phyloP scores from a whole-genome alignment of 2,113 vertebrate genomes.

The Struthidea cinerea region DNA sequence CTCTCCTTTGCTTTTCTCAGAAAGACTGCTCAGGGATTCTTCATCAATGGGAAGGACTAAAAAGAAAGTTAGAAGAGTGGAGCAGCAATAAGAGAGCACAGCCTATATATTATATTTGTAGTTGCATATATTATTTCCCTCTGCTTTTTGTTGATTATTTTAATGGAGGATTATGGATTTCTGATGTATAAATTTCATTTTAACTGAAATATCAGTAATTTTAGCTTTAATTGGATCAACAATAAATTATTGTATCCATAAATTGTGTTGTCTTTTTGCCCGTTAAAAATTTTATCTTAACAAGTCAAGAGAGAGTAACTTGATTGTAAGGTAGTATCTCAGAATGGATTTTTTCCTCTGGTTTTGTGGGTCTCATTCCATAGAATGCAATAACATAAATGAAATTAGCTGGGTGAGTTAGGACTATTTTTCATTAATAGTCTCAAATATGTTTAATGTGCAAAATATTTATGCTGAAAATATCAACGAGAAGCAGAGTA shows the following conservation, averaged over 20 bases:
- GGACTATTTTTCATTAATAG: not conserved
- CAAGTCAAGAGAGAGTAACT: not conserved
- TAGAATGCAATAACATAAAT: not conserved
- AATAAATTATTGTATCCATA: not conserved
- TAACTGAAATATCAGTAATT: not conserved
- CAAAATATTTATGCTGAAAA: not conserved
- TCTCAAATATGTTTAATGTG: not conserved
- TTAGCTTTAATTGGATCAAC: not conserved
- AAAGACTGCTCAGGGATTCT: not conserved
- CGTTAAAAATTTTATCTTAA: not conserved
- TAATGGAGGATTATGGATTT: not conserved
- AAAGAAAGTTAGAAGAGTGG: not conserved
- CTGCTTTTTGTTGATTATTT: not conserved
- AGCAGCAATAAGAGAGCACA: rapidly evolving
- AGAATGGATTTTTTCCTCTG: not conserved
- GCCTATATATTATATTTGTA: not conserved
- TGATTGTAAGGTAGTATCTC: not conserved
- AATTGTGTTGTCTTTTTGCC: not conserved
- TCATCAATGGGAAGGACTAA: not conserved
- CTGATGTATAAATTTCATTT: not conserved
- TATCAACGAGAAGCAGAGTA: not conserved
- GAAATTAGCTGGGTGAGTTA: not conserved
- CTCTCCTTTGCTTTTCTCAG: not conserved
- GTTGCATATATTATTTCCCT: not conserved
- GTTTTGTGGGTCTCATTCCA: not conserved